Percentiles rank a stretch among this genome's conserved stretches.
Conservation (phyloP, 1,140 invertebrate species). For the Achatina immaculata region DNA sequence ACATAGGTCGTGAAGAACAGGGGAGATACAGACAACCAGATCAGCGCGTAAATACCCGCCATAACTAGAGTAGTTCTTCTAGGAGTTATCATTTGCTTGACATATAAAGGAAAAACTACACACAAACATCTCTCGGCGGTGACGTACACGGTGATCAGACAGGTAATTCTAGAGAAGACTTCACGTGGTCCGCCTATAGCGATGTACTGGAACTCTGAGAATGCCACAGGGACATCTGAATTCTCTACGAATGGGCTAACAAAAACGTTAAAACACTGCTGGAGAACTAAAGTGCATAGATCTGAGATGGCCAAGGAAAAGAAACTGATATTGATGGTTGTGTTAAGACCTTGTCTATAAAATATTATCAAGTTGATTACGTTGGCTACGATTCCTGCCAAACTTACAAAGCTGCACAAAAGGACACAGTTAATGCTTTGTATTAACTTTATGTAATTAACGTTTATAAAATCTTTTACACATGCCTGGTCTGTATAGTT, state of each 20-base stretch:
- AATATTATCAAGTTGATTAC: background rate
- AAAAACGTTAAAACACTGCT: background rate
- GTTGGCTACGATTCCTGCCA: background rate
- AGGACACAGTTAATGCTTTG: background rate
- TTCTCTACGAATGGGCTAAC: background rate
- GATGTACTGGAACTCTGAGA: background rate
- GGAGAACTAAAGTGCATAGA: background rate
- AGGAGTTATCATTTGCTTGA: no score
- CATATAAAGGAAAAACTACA: no score
- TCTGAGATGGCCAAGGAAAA: no score
- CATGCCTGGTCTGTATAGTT: no score
- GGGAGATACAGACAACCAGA: background rate
- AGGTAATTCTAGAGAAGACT: no score
- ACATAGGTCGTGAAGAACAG: background rate
- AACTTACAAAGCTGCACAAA: background rate
- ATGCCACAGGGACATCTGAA: background rate
- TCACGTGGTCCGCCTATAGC: background rate
- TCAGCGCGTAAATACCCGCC: background rate
- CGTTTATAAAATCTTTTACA: no score
- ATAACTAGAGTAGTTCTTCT: background rate
- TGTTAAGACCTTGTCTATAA: no score
- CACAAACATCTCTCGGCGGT: no score
- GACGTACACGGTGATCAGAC: no score
- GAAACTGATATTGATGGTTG: no score
- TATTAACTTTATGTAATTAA: no score